These are phyloP conservation scores for Tretioscincus oriximinensis DNA, from an alignment of 2,113 vertebrate species.

Conservation along the genomic window DNA sequence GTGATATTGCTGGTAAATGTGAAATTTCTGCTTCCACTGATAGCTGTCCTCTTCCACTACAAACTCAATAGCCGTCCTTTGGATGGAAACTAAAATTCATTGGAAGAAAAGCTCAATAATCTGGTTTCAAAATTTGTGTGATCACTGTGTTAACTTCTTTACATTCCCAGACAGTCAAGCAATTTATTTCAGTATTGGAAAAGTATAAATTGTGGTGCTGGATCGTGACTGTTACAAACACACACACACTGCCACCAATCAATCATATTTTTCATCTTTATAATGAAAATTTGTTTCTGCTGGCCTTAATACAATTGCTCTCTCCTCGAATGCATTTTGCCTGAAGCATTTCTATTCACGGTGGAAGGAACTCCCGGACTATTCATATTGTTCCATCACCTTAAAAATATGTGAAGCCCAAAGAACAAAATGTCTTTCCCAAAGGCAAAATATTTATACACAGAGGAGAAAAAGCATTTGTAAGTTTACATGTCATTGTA, in stretches of 20 bases:
- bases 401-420: conserved; percentile 2
- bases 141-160: too few relatives aligned
- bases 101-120: too few relatives aligned
- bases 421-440: conserved; percentile 24
- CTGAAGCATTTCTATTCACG: conserved; percentile 5
- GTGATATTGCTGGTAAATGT: too few relatives aligned
- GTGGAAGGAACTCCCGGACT: not conserved
- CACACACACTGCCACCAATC: not conserved
- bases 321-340: not conserved
- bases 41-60: too few relatives aligned
- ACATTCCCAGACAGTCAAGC: not conserved
- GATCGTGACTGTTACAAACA: not conserved
- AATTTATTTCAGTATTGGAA: not conserved
- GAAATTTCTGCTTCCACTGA: too few relatives aligned
- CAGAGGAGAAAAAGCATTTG: not conserved
- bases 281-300: not conserved
- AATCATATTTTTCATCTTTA: not conserved
- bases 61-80: too few relatives aligned
- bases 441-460: conserved; percentile 25
- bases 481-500: conserved; percentile 19
- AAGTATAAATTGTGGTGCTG: not conserved
- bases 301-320: not conserved
- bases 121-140: too few relatives aligned
- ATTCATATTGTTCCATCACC: not conserved
- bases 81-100: too few relatives aligned